Percentiles rank a stretch among this genome's conserved stretches.
Conservation (phyloP, 2,888 invertebrate species). For the Romanomermis culicivorax region DNA sequence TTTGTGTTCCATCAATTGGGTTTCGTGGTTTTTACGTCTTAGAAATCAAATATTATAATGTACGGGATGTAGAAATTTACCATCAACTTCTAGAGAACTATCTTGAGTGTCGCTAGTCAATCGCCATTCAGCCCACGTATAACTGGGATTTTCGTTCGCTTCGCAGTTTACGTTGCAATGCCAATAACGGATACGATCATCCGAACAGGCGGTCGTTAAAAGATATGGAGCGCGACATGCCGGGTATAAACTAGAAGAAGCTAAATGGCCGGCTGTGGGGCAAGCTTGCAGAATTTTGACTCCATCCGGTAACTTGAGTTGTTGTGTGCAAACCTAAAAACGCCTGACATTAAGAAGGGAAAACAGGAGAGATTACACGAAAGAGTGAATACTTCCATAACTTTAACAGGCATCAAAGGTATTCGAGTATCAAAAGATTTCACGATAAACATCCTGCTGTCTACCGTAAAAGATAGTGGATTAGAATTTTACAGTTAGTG, state of each 20-base stretch:
- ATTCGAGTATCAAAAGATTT: too few relatives aligned
- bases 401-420: constrained; percentile 15
- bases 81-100: constrained; percentile 22
- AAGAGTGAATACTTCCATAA: too few relatives aligned
- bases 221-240: constrained; percentile 96
- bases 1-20: too few relatives aligned
- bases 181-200: constrained; percentile 52
- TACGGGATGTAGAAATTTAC: constrained; percentile 11
- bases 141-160: constrained; percentile 29
- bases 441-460: too few relatives aligned
- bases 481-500: too few relatives aligned
- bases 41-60: too few relatives aligned
- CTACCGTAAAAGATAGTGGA: too few relatives aligned
- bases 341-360: too few relatives aligned
- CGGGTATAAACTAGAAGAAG: constrained; percentile 91
- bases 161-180: constrained; percentile 21
- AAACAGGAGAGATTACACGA: too few relatives aligned
- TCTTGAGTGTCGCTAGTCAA: constrained; percentile 22
- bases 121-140: constrained; percentile 21
- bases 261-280: constrained; percentile 84
- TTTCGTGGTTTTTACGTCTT: too few relatives aligned
- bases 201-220: constrained; percentile 79
- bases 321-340: constrained; percentile 63
- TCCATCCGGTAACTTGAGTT: constrained; percentile 60
- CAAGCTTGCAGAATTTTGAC: constrained; percentile 79